These are phyloP conservation scores for Brachionus paranguensis DNA, from an alignment of 1,140 invertebrate species.

Conservation along the genomic window DNA sequence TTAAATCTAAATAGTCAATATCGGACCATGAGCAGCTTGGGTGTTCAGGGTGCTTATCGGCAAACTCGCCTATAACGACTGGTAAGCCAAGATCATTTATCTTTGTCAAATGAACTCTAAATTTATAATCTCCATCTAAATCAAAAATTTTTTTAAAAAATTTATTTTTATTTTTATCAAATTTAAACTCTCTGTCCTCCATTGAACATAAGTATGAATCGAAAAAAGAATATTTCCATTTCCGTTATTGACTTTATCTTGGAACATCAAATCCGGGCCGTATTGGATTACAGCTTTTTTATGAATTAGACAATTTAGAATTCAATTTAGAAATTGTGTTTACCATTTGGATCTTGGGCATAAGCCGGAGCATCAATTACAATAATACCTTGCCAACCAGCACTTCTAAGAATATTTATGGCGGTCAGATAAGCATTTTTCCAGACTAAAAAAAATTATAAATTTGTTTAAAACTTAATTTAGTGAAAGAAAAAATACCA, in stretches of 20 bases:
- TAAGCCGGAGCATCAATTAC: constrained; percentile 21
- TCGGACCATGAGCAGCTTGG: neutral
- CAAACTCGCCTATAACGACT: constrained; percentile 1
- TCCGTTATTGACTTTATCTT: constrained; percentile 11
- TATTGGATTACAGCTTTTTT: constrained; percentile 9
- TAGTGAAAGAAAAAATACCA: neutral
- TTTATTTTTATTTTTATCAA: neutral
- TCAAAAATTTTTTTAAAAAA: neutral
- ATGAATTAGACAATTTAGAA: neutral
- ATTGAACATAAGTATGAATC: constrained; percentile 16
- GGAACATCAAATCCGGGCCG: neutral
- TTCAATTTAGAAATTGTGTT: neutral
- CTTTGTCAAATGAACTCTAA: neutral
- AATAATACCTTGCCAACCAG: constrained; percentile 12
- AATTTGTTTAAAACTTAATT: neutral
- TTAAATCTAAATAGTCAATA: constrained; percentile 15
- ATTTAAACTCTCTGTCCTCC: neutral
- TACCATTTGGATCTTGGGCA: constrained; percentile 32
- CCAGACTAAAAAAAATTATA: neutral
- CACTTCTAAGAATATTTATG: constrained; percentile 10
- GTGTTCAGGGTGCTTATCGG: constrained; percentile 13
- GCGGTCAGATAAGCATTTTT: constrained; percentile 4
- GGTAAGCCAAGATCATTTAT: neutral
- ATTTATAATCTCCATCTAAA: constrained; percentile 18
- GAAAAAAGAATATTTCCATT: constrained; percentile 16